Percentiles rank a stretch among this genome's conserved stretches.
Conservation (phyloP, 2,797 vertebrate species). For the Ctenochaetus hawaiiensis region DNA sequence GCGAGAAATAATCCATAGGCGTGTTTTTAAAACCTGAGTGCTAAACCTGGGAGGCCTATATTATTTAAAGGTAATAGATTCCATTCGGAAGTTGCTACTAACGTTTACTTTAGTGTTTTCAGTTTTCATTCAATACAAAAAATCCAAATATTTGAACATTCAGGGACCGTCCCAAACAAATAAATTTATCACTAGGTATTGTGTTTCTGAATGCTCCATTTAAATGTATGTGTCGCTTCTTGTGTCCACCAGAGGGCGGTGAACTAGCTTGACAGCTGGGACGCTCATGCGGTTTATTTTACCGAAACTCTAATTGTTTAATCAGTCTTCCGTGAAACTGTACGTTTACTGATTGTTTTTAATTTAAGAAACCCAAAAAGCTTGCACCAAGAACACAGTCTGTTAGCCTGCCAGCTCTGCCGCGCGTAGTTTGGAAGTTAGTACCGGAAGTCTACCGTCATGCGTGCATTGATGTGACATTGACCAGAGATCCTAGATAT, state of each 20-base stretch:
- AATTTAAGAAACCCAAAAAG: neutral
- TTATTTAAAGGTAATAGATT: too few relatives aligned
- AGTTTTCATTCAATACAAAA: too few relatives aligned
- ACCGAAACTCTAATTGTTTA: neutral
- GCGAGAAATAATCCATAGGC: too few relatives aligned
- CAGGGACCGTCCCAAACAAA: too few relatives aligned
- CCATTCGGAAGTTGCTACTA: too few relatives aligned
- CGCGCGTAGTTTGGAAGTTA: neutral
- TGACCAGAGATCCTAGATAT: too few relatives aligned
- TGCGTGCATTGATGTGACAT: neutral
- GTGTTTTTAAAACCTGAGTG: too few relatives aligned
- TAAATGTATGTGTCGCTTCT: neutral
- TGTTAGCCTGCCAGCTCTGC: neutral
- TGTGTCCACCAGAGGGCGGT: neutral
- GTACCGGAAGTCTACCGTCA: neutral
- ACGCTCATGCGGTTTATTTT: neutral
- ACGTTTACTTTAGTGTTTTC: too few relatives aligned
- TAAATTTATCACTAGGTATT: neutral
- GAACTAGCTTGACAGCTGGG: neutral
- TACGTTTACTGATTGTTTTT: too few relatives aligned
- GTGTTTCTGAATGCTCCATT: neutral
- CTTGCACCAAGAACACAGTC: too few relatives aligned
- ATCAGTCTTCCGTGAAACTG: neutral
- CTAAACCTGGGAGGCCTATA: too few relatives aligned
- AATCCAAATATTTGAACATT: too few relatives aligned